Evolutionary conservation across 2,113 vertebrate species (phyloP), one percentile per base, ranked within the genome.

Genomic region (Poecilia latipinna): DNA sequence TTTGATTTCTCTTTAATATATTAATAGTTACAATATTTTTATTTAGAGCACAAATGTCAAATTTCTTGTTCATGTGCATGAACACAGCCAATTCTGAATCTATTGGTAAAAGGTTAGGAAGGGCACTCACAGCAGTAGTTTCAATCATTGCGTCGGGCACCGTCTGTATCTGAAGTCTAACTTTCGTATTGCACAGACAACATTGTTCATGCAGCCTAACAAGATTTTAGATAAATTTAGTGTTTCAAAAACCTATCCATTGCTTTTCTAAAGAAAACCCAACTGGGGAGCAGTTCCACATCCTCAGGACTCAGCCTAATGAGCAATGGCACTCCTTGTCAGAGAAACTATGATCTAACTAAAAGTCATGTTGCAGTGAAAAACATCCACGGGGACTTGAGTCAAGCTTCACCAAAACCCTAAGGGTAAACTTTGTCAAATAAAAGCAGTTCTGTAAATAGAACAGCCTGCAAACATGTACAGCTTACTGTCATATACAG

Each of bases 401-500:
- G 70, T 70, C 63, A 6, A 75, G 80, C 80, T 73, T 72, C 2
- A 80, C 48, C 65, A 74, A 70, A 78, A 61, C 60, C 77, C 79
- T 72, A 24, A 74, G 86, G 84, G 86, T 84, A 87, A 88, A 90
- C 85, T 86, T 44, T 29, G 75, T 80, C 35, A 84, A 89, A 78
- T 7, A 57, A 74, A 72, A 29, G 77, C 77, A 61, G 67, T 74
- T 77, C 82, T 83, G 85, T 80, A 78, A 90, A 88, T 80, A 87
- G 78, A 81, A 74, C 79, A 71, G 70, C 32, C 42, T 72, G 72
- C 61, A 63, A 65, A 57, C 74, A 77, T 61, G 71, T 70, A 54
- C 12, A 28, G 69, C 28, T 62, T 51, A 77, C 71, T 32, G 68
- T 80, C 72, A 73, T 79, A 67, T 77, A 74, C 61, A 64, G 74